Base-by-base conservation (phyloP, 2,113 vertebrate genomes). In the Meles meles region DNA sequence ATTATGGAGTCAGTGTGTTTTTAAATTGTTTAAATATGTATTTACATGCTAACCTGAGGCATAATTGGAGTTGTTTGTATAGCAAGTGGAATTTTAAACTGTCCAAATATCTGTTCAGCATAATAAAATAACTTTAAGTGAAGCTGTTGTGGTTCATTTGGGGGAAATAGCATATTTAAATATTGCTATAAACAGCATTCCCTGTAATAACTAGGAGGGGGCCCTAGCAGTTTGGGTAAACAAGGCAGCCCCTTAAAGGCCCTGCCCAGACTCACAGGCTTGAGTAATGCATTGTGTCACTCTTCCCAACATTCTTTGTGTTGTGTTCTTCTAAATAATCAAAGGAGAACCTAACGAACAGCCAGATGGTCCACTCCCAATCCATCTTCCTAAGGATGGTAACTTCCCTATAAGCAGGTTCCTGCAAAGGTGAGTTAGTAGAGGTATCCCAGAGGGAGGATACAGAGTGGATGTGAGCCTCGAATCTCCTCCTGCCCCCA, bases 21-120 rank as follows among this genome's bases (percentile, higher is more conserved):
- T 98, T 96, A 97, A 98, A 97, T 96, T 95, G 96, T 96, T 98
- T 98, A 98, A 98, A 97, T 98, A 97, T 98, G 97, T 98, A 98
- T 98, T 97, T 97, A 95, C 86, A 93, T 94, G 96, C 94, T 94
- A 88, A 96, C 82, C 93, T 23, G 79, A 92, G 96, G 72, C 88
- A 69, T 93, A 88, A 69, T 93, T 95, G 67, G 47, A 91, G 65
- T 91, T 57, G 71, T 97, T 96, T 98, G 90, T 94, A 80, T 86
- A 87, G 88, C 44, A 86, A 92, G 82, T 76, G 31, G 82, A 94
- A 91, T 96, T 97, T 96, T 91, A 94, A 98, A 98, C 90, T 96
- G 97, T 93, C 81, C 95, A 97, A 93, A 96, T 97, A 96, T 98
- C 96, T 79, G 93, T 71, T 97, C 84, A 96, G 96, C 93, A 90